Conservation (phyloP, 2,113 vertebrate genomes). For the Pomatostomus ruficeps region DNA sequence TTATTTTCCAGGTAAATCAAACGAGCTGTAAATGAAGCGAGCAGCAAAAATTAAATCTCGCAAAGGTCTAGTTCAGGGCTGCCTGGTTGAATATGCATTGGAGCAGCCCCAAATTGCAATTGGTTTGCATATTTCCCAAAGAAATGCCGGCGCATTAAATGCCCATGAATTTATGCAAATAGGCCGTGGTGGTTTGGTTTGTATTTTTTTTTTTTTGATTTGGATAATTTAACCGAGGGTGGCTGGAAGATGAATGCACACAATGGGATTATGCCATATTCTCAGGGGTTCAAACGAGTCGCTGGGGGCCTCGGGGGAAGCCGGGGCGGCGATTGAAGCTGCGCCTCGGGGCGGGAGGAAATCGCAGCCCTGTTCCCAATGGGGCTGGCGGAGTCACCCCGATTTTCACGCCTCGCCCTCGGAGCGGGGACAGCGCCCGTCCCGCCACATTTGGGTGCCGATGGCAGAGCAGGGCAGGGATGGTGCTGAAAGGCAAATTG, state of each 20-base stretch:
- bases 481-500: slow-evolving; percentile 15
- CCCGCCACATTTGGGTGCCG: background rate
- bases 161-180: slow-evolving; percentile 50
- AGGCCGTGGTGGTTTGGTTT: background rate
- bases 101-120: background rate
- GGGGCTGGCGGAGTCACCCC: background rate
- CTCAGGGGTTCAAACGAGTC: slow-evolving; percentile 44
- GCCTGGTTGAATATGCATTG: background rate
- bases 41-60: background rate
- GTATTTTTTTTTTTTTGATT: background rate
- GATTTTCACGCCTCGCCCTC: background rate
- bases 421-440: background rate
- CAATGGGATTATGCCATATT: slow-evolving; percentile 56
- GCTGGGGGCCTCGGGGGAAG: background rate
- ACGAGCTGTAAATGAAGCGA: slow-evolving; percentile 18
- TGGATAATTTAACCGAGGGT: slow-evolving; percentile 45
- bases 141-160: slow-evolving; percentile 3
- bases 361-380: background rate
- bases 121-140: slow-evolving; percentile 50
- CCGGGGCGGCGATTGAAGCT: background rate
- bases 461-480: background rate
- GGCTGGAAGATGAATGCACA: slow-evolving; percentile 38
- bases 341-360: slow-evolving; percentile 29
- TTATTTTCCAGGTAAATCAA: slow-evolving; percentile 58
- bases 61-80: background rate